Percentiles rank a stretch among this genome's conserved stretches.
Evolutionary conservation across 1,140 invertebrate genomes (phyloP).

Genomic region (Heliconius congener): DNA sequence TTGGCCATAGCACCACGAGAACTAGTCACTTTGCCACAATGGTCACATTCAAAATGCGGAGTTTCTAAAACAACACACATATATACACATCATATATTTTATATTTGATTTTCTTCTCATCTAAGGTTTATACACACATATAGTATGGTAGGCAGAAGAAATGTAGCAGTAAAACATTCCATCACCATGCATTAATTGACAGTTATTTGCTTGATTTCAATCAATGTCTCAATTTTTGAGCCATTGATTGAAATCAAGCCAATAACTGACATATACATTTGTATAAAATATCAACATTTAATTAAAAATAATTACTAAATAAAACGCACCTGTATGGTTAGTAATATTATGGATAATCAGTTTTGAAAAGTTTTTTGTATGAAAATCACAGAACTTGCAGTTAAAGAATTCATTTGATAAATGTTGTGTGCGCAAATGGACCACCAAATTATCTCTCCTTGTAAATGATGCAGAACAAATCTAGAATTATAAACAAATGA

Average conservation of each 20-base stretch:
- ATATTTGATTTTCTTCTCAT: not conserved
- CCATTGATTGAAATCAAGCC: no score
- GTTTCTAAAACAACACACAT: slow-evolving; percentile 43
- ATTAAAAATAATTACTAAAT: slow-evolving; percentile 8
- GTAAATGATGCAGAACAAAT: slow-evolving; percentile 63
- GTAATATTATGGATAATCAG: slow-evolving; percentile 55
- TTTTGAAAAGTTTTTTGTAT: slow-evolving; percentile 61
- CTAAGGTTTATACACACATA: no score
- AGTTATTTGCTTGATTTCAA: no score
- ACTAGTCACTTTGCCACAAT: slow-evolving; percentile 64
- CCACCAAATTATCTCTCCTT: slow-evolving; percentile 72
- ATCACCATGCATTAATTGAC: no score
- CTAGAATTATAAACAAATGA: slow-evolving; percentile 45
- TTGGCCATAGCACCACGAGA: slow-evolving; percentile 68
- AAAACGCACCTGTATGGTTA: slow-evolving; percentile 53
- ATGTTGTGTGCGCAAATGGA: slow-evolving; percentile 63
- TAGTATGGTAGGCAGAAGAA: no score
- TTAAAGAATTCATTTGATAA: slow-evolving; percentile 49
- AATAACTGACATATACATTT: no score
- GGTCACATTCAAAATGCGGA: slow-evolving; percentile 59
- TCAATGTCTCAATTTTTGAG: no score
- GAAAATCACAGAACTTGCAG: slow-evolving; percentile 62
- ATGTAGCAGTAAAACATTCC: no score
- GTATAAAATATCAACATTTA: not conserved
- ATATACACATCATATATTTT: not conserved